Evolutionary conservation across 2,888 invertebrate species (phyloP), one percentile per base, ranked within the genome.

Genomic region (Dicranocentrus wangi): DNA sequence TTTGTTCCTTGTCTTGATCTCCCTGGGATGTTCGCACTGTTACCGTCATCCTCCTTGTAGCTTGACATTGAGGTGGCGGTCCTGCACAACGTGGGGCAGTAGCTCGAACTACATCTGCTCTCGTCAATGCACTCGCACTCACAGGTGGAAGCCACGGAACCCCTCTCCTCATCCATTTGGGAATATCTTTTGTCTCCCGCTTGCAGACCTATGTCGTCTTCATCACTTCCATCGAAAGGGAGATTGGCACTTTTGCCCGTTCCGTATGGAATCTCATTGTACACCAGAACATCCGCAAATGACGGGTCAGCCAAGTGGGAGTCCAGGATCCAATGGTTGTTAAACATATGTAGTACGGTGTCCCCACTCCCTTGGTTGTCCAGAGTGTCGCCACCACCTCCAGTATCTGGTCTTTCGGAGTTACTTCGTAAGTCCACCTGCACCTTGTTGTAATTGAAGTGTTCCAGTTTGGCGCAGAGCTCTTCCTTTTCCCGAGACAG

Each of bases 271-370:
- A 51, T 19, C 3, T 19, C 51, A 17, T n/a, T 17, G 19, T 51
- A 51, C 1, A 51, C 51, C 19, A 51, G 19, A 10, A 19, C 19
- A 15, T 51, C 51, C 19, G 51, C 51, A 8, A 51, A 51, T 1
- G 51, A 51, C 19, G 51, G 51, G 2, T 19, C 51, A 1, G 19
- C 51, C 19, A 51, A 17, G 19, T 51, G 15, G 19, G 51, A 19
- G 19, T 51, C 51, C 51, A 51, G n/a, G 19, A 51, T 51, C 51
- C 51, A 51, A n/a, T n/a, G n/a, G n/a, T n/a, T n/a, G n/a, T n/a
- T n/a, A n/a, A n/a, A n/a, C n/a, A 8, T 43, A n/a, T 43, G 15
- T 43, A 43, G 13, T 43, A 43, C 43, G 19, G 8, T 8, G 8
- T 1, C 51, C 51, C n/a, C 15, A 17, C 3, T 51, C 19, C 1